A percentile compares a stretch with the other conserved stretches of the same genome.
These are phyloP conservation scores for Malthinus flaveolus DNA, from an alignment of 2,888 invertebrate genomes.

Conservation along the genomic window DNA sequence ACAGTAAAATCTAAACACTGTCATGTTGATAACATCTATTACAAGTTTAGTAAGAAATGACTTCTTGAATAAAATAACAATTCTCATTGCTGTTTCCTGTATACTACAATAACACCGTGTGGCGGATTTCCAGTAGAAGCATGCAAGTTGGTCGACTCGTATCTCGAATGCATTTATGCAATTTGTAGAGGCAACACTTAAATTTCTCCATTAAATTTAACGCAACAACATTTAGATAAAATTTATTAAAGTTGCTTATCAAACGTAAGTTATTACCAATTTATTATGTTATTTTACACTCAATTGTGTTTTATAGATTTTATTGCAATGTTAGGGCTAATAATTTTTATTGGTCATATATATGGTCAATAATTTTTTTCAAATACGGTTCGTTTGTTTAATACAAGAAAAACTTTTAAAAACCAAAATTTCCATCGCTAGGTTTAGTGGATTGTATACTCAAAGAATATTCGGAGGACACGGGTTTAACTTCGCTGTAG, in stretches of 20 bases:
- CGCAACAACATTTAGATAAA: conserved; percentile 27
- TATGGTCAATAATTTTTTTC: no score
- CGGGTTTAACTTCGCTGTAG: no score
- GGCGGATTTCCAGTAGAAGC: conserved; percentile 27
- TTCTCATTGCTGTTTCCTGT: conserved; percentile 28
- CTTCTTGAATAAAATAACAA: conserved; percentile 35
- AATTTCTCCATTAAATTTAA: conserved; percentile 29
- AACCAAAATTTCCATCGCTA: no score
- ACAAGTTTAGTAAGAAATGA: conserved; percentile 30
- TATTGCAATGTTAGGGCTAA: neutral
- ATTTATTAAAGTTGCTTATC: conserved; percentile 26
- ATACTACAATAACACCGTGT: conserved; percentile 9
- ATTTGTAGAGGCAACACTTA: conserved; percentile 30
- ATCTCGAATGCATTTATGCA: conserved; percentile 27
- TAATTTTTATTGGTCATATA: neutral
- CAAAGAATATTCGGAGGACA: no score
- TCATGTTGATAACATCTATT: conserved; percentile 26
- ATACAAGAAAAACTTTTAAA: no score
- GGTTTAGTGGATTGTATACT: no score
- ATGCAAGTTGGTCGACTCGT: neutral
- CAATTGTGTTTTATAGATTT: conserved; percentile 18
- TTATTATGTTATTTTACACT: conserved; percentile 26
- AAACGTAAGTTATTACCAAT: conserved; percentile 9
- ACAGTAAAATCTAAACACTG: neutral
- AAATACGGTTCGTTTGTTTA: no score